Evolutionary conservation across 2,797 vertebrate genomes (phyloP).

Genomic region (Pseudochirops cupreus): DNA sequence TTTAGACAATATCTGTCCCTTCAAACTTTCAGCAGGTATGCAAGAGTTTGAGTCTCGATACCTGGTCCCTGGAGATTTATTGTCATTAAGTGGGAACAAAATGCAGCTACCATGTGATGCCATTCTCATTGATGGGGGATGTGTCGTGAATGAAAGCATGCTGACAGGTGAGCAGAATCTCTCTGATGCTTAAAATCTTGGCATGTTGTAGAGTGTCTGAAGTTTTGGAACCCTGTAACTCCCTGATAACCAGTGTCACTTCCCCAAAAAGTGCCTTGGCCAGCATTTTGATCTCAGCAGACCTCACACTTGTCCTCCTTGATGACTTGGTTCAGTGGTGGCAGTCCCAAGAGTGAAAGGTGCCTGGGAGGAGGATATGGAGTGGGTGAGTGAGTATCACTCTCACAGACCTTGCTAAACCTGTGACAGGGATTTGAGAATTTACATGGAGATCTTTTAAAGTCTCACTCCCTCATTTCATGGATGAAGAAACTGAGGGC

Average conservation of each 20-base stretch:
- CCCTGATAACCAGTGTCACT: not conserved
- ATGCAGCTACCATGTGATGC: conserved; percentile 86
- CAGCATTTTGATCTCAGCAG: not conserved
- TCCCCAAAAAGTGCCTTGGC: not conserved
- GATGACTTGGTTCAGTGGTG: not conserved
- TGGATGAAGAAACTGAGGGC: not conserved
- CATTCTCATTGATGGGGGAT: conserved; percentile 84
- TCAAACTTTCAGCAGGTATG: conserved; percentile 77
- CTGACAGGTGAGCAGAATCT: conserved; percentile 84
- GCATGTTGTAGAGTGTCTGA: not conserved
- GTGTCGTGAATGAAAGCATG: conserved; percentile 88
- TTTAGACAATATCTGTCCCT: conserved; percentile 51
- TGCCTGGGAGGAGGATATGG: not conserved
- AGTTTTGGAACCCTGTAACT: not conserved
- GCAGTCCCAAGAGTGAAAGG: not conserved
- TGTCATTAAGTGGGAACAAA: conserved; percentile 83
- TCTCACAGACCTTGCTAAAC: not conserved
- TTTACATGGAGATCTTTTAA: conserved; percentile 24
- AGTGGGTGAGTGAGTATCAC: not conserved
- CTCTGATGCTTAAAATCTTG: not conserved
- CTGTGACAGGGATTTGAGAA: conserved; percentile 6
- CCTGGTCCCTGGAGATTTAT: conserved; percentile 87
- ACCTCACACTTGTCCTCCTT: not conserved
- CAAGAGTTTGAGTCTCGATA: conserved; percentile 82
- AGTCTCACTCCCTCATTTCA: not conserved